phyloP scores from a whole-genome alignment of 2,888 invertebrate species.

The Latrodectus elegans region DNA sequence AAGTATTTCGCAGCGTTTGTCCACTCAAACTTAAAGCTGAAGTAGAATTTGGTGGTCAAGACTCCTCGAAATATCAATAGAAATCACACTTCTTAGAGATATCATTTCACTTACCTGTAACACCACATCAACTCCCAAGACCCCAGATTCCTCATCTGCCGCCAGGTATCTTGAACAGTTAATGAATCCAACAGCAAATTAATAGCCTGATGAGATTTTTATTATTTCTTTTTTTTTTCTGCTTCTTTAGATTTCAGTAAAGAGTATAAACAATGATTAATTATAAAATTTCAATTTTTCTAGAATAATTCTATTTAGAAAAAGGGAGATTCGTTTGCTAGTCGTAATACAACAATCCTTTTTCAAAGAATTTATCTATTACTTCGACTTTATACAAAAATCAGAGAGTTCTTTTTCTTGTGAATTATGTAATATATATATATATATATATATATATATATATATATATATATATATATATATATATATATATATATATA shows the following conservation, averaged over 20 bases:
- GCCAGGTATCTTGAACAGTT: constrained; percentile 86
- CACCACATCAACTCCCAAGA: constrained; percentile 97
- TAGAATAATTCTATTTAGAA: too few species aligned
- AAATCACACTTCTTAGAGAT: neutral
- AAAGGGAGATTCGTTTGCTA: too few species aligned
- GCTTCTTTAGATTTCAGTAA: too few species aligned
- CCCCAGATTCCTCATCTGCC: constrained; percentile 93
- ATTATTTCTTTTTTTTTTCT: too few species aligned
- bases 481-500: neutral
- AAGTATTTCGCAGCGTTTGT: constrained; percentile 84
- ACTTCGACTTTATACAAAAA: neutral
- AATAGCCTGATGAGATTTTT: constrained; percentile 30
- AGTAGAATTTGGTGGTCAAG: neutral
- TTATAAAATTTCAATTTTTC: too few species aligned
- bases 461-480: neutral
- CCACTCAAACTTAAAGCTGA: constrained; percentile 82
- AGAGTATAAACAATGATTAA: too few species aligned
- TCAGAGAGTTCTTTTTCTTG: neutral
- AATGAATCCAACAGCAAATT: constrained; percentile 56
- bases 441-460: neutral
- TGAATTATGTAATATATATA: neutral
- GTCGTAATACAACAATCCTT: too few species aligned
- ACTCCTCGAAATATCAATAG: neutral
- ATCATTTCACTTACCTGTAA: constrained; percentile 80
- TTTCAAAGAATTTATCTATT: neutral